Percentiles rank a stretch among this genome's conserved stretches.
phyloP scores from a whole-genome alignment of 2,113 vertebrate genomes.

The Trochalopteron elliotii region DNA sequence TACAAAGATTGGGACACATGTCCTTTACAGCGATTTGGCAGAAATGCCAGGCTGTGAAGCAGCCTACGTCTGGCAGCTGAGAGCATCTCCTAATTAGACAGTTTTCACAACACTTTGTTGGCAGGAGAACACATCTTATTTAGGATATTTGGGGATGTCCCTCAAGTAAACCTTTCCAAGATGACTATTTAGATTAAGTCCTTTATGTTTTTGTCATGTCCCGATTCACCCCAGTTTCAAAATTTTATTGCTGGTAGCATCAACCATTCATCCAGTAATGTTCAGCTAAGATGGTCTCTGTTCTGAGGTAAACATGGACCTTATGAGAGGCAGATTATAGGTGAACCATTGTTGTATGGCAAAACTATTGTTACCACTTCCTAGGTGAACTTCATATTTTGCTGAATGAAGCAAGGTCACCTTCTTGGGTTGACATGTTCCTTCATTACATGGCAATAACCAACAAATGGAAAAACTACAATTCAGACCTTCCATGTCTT shows the following conservation, averaged over 20 bases:
- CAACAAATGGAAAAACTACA: not conserved
- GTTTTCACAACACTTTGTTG: slow-evolving; percentile 11
- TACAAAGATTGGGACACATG: not conserved
- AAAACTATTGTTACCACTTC: not conserved
- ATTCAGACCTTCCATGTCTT: not conserved
- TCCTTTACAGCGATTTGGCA: slow-evolving; percentile 8
- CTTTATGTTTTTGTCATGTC: not conserved
- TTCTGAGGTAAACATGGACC: not conserved
- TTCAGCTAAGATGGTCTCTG: not conserved
- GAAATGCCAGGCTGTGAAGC: not conserved
- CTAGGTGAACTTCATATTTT: not conserved
- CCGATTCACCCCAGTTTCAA: not conserved
- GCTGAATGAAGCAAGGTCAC: not conserved
- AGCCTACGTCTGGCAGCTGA: not conserved
- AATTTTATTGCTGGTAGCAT: not conserved
- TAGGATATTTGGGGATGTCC: not conserved
- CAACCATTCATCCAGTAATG: not conserved
- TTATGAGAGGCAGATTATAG: not conserved
- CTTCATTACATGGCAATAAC: not conserved
- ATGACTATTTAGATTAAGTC: not conserved
- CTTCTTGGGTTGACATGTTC: not conserved
- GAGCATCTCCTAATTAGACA: slow-evolving; percentile 11
- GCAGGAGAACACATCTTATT: not conserved
- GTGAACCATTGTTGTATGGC: not conserved
- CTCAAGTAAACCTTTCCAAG: slow-evolving; percentile 19